phyloP scores from a whole-genome alignment of 2,888 invertebrate species.

The Biston stratarius region DNA sequence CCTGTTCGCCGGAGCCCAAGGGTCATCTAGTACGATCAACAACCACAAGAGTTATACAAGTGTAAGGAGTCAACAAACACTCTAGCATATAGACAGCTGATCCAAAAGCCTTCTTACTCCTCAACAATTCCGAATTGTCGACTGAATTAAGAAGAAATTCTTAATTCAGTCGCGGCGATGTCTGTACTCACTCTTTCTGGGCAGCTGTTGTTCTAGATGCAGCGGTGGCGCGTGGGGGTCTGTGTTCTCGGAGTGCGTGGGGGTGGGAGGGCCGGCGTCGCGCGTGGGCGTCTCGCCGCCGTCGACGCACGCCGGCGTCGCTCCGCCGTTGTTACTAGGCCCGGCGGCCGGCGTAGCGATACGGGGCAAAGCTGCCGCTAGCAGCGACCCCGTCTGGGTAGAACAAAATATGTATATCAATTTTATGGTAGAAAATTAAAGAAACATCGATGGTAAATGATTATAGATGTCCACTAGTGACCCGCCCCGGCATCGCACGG shows the following conservation, averaged over 20 bases:
- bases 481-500: no score
- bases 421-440: background rate
- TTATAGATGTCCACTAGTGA: no score
- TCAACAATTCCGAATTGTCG: no score
- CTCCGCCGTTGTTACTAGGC: slow-evolving; percentile 69
- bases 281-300: slow-evolving; percentile 72
- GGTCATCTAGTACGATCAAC: no score
- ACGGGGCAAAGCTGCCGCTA: slow-evolving; percentile 89
- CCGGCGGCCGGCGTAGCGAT: slow-evolving; percentile 78
- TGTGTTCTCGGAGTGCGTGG: slow-evolving; percentile 79
- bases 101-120: no score
- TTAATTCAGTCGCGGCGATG: background rate
- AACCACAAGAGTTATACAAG: no score
- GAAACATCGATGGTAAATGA: no score
- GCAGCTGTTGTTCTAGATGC: slow-evolving; percentile 84
- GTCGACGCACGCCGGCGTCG: slow-evolving; percentile 69
- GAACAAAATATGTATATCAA: slow-evolving; percentile 10
- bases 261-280: slow-evolving; percentile 81
- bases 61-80: no score
- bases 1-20: no score
- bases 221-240: slow-evolving; percentile 81
- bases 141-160: no score
- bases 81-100: no score
- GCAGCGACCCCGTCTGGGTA: slow-evolving; percentile 85
- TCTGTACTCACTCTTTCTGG: slow-evolving; percentile 74